phyloP scores from a whole-genome alignment of 1,140 invertebrate species.

The Caligus rogercresseyi region DNA sequence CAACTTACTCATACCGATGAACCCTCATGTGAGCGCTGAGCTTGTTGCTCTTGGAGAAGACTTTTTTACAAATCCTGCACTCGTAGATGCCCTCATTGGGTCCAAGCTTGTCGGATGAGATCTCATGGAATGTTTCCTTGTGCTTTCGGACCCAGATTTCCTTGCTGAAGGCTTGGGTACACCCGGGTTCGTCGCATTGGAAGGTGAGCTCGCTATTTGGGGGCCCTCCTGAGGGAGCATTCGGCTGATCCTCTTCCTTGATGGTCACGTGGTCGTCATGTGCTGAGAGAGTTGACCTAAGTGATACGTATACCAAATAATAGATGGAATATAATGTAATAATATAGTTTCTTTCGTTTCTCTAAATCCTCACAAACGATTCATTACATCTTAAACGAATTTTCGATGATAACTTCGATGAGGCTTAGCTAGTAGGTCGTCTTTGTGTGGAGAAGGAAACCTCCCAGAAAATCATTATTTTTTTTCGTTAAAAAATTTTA shows the following conservation, averaged over 20 bases:
- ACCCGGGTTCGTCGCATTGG: slow-evolving; percentile 8
- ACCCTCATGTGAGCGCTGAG: slow-evolving; percentile 15
- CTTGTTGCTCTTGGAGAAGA: slow-evolving; percentile 2
- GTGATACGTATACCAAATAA: background rate
- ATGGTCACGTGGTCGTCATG: background rate
- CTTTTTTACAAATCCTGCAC: slow-evolving; percentile 7
- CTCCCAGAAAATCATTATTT: too few relatives aligned
- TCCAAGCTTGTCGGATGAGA: background rate
- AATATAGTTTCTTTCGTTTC: too few relatives aligned
- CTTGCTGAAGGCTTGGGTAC: slow-evolving; percentile 9
- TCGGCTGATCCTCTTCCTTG: too few relatives aligned
- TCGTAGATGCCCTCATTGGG: background rate
- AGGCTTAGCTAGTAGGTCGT: too few relatives aligned
- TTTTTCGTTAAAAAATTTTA: too few relatives aligned
- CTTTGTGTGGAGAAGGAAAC: too few relatives aligned
- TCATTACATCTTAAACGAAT: too few relatives aligned
- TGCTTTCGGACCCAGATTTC: slow-evolving; percentile 3
- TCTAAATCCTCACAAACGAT: too few relatives aligned
- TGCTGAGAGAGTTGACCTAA: background rate
- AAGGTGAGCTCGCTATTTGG: background rate
- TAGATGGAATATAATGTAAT: too few relatives aligned
- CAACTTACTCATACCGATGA: background rate
- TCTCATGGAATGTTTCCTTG: slow-evolving; percentile 1
- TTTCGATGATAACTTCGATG: too few relatives aligned
- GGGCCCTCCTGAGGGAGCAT: too few relatives aligned